Conservation (phyloP, 2,113 vertebrate species). For the Ivindomyrus marchei region DNA sequence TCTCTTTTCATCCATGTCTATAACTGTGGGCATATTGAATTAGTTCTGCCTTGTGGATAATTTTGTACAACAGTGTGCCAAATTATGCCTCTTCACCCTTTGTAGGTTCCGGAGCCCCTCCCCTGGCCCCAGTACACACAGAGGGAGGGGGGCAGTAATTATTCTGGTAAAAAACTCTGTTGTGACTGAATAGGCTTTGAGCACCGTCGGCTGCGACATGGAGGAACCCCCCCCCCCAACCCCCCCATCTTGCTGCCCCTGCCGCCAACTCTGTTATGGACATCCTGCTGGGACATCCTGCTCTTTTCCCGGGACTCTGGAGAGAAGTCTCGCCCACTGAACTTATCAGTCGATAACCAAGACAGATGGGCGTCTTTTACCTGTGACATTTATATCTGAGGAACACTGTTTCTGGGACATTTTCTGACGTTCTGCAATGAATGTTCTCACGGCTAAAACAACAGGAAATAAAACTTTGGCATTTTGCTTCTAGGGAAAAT, state of each 20-base stretch:
- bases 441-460: not conserved
- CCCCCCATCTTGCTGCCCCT: not conserved
- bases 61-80: slow-evolving; percentile 7
- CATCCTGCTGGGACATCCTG: not conserved
- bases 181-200: not conserved
- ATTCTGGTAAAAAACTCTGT: not conserved
- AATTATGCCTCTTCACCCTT: not conserved
- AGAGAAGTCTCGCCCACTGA: slow-evolving; percentile 11
- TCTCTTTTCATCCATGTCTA: slow-evolving; percentile 11
- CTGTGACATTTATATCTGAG: slow-evolving; percentile 14
- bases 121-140: not conserved
- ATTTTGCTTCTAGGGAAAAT: not conserved
- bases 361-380: slow-evolving; percentile 1
- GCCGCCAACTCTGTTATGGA: not conserved
- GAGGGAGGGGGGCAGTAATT: not conserved
- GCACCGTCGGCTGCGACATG: not conserved
- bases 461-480: slow-evolving; percentile 6
- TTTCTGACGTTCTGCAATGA: not conserved
- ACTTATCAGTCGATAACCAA: slow-evolving; percentile 19
- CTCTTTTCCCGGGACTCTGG: slow-evolving; percentile 1
- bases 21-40: slow-evolving; percentile 13
- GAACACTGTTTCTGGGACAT: not conserved
- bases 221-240: not conserved
- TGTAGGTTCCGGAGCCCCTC: not conserved
- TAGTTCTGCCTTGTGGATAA: slow-evolving; percentile 14